phyloP scores from a whole-genome alignment of 2,113 vertebrate species.

The Lophochroa leadbeateri region DNA sequence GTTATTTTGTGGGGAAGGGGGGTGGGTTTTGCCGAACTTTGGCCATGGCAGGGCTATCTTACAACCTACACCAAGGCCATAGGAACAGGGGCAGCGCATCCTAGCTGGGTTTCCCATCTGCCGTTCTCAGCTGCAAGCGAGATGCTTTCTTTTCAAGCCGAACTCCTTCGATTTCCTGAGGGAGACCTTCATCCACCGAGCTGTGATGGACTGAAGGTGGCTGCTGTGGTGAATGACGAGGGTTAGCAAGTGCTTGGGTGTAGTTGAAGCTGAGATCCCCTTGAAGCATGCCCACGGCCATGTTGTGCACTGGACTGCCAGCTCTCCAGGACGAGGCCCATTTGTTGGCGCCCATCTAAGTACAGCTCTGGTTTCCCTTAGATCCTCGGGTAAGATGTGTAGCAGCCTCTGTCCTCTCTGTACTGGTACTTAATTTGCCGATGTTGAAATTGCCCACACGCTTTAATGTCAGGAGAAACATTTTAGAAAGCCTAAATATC shows the following conservation, averaged over 20 bases:
- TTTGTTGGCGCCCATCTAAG: rapidly evolving
- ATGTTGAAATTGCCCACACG: rapidly evolving
- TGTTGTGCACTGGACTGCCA: rapidly evolving
- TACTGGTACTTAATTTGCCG: background rate
- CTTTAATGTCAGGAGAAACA: background rate
- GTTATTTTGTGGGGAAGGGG: too few relatives aligned
- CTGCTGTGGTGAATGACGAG: rapidly evolving
- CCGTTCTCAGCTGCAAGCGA: background rate
- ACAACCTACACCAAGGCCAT: too few relatives aligned
- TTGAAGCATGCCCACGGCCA: rapidly evolving
- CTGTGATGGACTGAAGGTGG: background rate
- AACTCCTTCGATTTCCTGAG: rapidly evolving
- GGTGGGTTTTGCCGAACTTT: too few relatives aligned
- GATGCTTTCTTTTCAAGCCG: background rate
- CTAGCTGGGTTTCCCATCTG: too few relatives aligned
- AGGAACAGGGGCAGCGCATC: rapidly evolving
- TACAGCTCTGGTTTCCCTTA: rapidly evolving
- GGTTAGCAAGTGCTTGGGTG: rapidly evolving
- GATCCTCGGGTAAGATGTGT: background rate
- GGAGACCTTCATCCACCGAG: too few relatives aligned
- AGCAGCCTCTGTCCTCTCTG: background rate
- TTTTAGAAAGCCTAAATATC: background rate
- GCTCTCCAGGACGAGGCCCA: background rate
- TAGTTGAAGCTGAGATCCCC: background rate
- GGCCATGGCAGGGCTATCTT: too few relatives aligned